Evolutionary conservation across 2,888 invertebrate species (phyloP).

Genomic region (Aphelenchoides bicaudatus): DNA sequence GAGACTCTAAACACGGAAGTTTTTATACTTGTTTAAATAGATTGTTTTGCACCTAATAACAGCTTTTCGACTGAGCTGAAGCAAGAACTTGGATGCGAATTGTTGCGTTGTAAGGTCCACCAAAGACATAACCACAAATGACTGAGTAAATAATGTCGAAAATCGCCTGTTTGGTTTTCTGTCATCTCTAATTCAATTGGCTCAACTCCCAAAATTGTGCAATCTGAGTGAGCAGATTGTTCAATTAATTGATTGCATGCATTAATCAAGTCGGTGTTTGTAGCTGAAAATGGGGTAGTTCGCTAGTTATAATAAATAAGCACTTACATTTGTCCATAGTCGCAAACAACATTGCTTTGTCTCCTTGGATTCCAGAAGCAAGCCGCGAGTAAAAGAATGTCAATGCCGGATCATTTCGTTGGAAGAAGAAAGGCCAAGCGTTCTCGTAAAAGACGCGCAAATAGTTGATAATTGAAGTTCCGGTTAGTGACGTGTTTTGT

Average conservation of each 20-base stretch:
- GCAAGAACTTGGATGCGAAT: too few species aligned
- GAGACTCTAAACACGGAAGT: background rate
- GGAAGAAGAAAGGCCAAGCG: background rate
- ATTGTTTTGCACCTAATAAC: background rate
- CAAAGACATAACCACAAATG: background rate
- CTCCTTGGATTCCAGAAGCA: background rate
- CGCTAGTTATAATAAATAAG: too few species aligned
- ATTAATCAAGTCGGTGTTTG: too few species aligned
- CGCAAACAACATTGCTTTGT: background rate
- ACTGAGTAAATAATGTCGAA: too few species aligned
- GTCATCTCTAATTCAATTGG: background rate
- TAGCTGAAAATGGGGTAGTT: too few species aligned
- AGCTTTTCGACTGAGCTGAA: too few species aligned
- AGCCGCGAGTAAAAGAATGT: constrained; percentile 6
- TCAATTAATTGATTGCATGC: too few species aligned
- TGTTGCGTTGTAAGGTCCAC: too few species aligned
- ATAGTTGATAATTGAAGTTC: background rate
- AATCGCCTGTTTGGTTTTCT: background rate
- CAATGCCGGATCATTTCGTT: constrained; percentile 1
- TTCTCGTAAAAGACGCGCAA: background rate
- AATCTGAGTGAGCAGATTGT: too few species aligned
- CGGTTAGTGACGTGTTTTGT: background rate
- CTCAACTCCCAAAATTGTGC: constrained; percentile 3
- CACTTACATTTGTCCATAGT: too few species aligned
- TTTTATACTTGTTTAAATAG: background rate